phyloP scores from a whole-genome alignment of 2,797 vertebrate genomes.

The Monodelphis domestica region DNA sequence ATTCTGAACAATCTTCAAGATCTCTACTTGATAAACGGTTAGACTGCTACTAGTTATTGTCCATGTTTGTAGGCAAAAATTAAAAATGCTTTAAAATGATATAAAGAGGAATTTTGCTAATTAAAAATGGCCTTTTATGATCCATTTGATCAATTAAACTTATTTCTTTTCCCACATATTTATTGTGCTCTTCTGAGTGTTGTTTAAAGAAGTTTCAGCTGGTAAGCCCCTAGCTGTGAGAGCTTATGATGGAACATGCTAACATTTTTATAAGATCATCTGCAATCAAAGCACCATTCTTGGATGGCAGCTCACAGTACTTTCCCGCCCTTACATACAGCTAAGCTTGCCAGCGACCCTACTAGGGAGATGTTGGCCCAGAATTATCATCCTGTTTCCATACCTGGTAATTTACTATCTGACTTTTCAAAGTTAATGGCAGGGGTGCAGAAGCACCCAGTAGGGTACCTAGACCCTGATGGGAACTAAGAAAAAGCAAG shows the following conservation, averaged over 20 bases:
- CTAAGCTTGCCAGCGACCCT: not conserved
- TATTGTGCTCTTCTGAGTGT: not conserved
- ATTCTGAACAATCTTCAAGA: not conserved
- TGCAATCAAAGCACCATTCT: not conserved
- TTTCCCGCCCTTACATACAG: not conserved
- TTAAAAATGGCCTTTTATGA: not conserved
- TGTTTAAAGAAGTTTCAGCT: not conserved
- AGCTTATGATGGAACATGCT: not conserved
- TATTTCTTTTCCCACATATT: not conserved
- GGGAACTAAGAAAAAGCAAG: not conserved
- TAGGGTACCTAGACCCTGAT: not conserved
- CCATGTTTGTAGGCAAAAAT: not conserved
- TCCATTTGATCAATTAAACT: not conserved
- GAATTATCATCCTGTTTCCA: not conserved
- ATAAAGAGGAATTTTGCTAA: not conserved
- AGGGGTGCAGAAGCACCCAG: not conserved
- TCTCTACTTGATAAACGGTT: not conserved
- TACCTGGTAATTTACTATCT: constrained; percentile 1
- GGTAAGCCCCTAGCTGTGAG: not conserved
- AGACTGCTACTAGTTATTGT: not conserved
- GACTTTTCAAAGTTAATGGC: not conserved
- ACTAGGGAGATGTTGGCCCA: not conserved
- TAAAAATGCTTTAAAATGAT: not conserved
- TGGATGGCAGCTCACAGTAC: not conserved
- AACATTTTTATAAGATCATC: not conserved